phyloP scores from a whole-genome alignment of 2,888 invertebrate species.

The Halictus quadricinctus region DNA sequence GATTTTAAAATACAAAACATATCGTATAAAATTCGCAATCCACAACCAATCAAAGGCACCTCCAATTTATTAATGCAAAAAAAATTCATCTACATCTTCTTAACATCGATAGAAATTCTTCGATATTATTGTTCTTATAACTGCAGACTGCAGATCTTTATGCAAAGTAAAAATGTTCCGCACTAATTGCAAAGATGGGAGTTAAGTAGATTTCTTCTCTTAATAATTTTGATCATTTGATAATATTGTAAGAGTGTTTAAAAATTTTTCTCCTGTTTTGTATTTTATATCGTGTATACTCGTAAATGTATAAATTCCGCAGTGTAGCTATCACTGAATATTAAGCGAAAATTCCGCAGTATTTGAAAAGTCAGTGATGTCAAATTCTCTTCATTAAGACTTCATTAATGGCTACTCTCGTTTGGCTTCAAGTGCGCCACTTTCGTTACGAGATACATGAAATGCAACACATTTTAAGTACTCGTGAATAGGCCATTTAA shows the following conservation, averaged over 20 bases:
- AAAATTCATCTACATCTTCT: too few relatives aligned
- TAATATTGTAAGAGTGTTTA: not conserved
- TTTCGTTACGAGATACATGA: not conserved
- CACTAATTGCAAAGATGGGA: not conserved
- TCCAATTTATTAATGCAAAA: too few relatives aligned
- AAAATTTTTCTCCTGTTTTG: not conserved
- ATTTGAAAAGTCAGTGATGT: not conserved
- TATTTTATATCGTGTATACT: too few relatives aligned
- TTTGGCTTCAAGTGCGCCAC: not conserved
- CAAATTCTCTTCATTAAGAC: not conserved
- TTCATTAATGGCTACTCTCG: not conserved
- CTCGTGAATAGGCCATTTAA: not conserved
- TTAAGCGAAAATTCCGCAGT: too few relatives aligned
- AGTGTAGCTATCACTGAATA: not conserved
- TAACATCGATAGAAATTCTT: too few relatives aligned
- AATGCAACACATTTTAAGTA: not conserved
- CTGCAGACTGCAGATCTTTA: not conserved
- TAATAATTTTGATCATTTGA: not conserved
- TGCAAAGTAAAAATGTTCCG: not conserved
- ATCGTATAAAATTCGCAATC: too few relatives aligned
- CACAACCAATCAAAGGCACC: too few relatives aligned
- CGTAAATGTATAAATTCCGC: too few relatives aligned
- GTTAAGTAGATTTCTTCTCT: not conserved
- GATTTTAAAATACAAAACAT: too few relatives aligned
- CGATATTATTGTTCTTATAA: too few relatives aligned